Base-by-base conservation (phyloP, 2,797 vertebrate genomes). In the Anableps anableps region DNA sequence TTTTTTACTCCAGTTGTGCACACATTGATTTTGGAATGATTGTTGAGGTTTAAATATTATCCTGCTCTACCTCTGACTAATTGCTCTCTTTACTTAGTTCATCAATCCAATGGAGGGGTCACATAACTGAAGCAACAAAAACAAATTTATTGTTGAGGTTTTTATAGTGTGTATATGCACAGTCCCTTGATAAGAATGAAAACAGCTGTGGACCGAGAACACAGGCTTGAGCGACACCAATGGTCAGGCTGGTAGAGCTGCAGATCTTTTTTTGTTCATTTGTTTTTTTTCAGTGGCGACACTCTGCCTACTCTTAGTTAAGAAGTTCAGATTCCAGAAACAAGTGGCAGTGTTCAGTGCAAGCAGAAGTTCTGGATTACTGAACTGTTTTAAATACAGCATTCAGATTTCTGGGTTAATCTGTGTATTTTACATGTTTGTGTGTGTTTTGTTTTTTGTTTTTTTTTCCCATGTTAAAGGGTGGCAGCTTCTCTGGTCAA, bases 401-500 rank as follows among this genome's bases (percentile, higher is more conserved):
- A 2, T 6, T 21, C 5, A 23, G 21, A 73, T 50, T 34, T 11
- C 29, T 34, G 29, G 9, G 62, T 66, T 13, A 73, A 8, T 1
- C 8, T 83, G 81, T 86, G 64, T 43, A 70, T 78, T 45, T 75
- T 77, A 53, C 34, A 9, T 66, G 45, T 58, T 34, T 71, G 80
- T 70, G 31, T 53, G 34, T 90, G 88, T 87, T 48, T 8, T 34
- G 29, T 53, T 41, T 80, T 51, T 51, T 11, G 43, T 43, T 4
- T 14, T 60, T 26, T 29, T 29, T 7, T 16, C n/a, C 5, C 5
- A 45, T 29, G 26, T 79, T 64, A n/a, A 87, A 99, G 98, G 98
- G 98, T 6, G 98, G 98, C 75, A 93, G 93, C 3, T 88, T 91
- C 81, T 96, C 97, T 0, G 98, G 98, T 84, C 98, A 99, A 95